phyloP scores from a whole-genome alignment of 2,888 invertebrate species.

The Ceratothoa steindachneri region DNA sequence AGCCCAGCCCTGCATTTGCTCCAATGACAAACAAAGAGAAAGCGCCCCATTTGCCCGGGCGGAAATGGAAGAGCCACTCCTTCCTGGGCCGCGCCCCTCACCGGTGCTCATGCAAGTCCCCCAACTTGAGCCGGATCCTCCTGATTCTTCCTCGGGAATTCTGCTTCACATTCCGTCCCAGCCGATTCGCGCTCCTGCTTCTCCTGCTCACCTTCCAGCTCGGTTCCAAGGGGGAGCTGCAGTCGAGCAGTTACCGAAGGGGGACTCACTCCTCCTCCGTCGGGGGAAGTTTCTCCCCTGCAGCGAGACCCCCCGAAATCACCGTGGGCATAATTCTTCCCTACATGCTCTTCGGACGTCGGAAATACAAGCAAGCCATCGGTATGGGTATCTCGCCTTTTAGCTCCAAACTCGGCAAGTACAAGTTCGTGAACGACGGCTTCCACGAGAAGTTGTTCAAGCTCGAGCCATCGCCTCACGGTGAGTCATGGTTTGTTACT shows the following conservation, averaged over 20 bases:
- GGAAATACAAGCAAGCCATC: neutral
- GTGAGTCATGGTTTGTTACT: neutral
- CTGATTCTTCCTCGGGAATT: neutral
- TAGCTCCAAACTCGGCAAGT: neutral
- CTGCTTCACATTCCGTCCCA: neutral
- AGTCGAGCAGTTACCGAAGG: neutral
- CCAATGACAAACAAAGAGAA: neutral
- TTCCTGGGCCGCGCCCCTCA: neutral
- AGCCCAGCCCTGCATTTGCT: neutral
- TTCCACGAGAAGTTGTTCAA: constrained; percentile 16
- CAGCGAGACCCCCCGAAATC: neutral
- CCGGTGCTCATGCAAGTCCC: neutral
- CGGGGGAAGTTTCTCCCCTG: neutral
- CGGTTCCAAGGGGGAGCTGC: neutral
- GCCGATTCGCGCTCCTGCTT: neutral
- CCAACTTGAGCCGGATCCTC: neutral
- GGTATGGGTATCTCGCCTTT: neutral
- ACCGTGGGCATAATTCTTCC: neutral
- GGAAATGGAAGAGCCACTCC: neutral
- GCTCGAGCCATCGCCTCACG: constrained; percentile 17
- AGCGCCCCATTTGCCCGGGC: neutral
- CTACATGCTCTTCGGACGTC: neutral
- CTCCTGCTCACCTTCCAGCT: neutral
- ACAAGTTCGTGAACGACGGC: neutral
- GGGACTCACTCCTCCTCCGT: neutral